A percentile compares a stretch with the other conserved stretches of the same genome.
These are phyloP conservation scores for Gymnocheta viridis DNA, from an alignment of 2,888 invertebrate genomes.

Conservation along the genomic window DNA sequence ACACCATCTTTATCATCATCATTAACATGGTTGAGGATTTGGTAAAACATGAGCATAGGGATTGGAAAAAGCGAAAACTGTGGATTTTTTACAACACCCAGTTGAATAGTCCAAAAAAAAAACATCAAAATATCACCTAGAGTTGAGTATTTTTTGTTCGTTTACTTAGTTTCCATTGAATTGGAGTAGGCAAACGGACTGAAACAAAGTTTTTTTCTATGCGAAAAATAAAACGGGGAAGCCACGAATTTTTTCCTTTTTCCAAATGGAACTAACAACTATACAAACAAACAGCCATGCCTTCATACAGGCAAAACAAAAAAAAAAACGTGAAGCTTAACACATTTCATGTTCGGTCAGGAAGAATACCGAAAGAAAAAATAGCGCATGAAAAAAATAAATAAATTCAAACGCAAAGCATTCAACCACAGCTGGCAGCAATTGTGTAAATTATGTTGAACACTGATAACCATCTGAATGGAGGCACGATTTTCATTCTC, in stretches of 20 bases:
- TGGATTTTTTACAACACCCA: conserved; percentile 60
- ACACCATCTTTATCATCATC: conserved; percentile 34
- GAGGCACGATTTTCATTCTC: conserved; percentile 63
- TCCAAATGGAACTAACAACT: neutral
- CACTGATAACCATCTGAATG: conserved; percentile 74
- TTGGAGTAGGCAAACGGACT: conserved; percentile 58
- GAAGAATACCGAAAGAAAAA: conserved; percentile 39
- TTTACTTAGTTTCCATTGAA: conserved; percentile 52
- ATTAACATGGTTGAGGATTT: conserved; percentile 46
- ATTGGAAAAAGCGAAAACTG: conserved; percentile 43
- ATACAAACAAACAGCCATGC: conserved; percentile 10
- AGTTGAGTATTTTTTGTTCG: conserved; percentile 38
- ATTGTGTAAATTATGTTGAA: conserved; percentile 77
- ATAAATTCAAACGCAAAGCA: conserved; percentile 56
- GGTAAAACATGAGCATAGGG: conserved; percentile 44
- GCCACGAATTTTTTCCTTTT: conserved; percentile 52
- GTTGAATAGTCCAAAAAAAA: conserved; percentile 15
- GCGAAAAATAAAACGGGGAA: conserved; percentile 42
- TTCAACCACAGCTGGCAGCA: conserved; percentile 74
- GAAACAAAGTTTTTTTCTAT: conserved; percentile 9
- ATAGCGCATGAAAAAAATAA: conserved; percentile 11
- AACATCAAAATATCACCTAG: conserved; percentile 55
- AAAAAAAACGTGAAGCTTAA: conserved; percentile 56
- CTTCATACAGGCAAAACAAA: neutral
- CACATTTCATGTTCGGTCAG: conserved; percentile 60